Evolutionary conservation across 1,140 invertebrate genomes (phyloP).

Genomic region (Stegodyphus mimosarum): DNA sequence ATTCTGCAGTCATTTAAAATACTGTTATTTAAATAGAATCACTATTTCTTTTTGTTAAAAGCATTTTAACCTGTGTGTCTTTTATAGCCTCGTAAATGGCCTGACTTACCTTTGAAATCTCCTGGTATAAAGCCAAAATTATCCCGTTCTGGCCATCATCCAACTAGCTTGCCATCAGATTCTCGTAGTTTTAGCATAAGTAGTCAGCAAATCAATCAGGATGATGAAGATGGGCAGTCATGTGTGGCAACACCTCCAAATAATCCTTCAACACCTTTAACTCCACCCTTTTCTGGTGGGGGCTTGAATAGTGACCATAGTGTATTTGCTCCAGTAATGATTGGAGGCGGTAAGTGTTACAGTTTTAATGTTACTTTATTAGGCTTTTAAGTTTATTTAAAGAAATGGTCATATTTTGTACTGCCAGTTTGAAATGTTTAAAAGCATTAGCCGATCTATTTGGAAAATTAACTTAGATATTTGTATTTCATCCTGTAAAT

Average conservation of each 20-base stretch:
- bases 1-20: too few species aligned
- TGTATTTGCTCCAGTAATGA: slow-evolving; percentile 71
- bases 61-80: slow-evolving; percentile 40
- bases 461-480: too few species aligned
- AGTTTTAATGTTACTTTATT: too few species aligned
- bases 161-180: slow-evolving; percentile 65
- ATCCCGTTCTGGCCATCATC: slow-evolving; percentile 67
- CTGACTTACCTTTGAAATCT: slow-evolving; percentile 86
- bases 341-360: slow-evolving; percentile 64
- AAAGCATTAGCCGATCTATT: too few species aligned
- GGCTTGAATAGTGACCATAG: slow-evolving; percentile 66
- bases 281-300: slow-evolving; percentile 62
- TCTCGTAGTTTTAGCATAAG: slow-evolving; percentile 52
- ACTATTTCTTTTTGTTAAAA: too few species aligned
- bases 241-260: slow-evolving; percentile 61
- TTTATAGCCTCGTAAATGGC: slow-evolving; percentile 83
- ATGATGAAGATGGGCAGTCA: slow-evolving; percentile 62
- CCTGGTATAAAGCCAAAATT: slow-evolving; percentile 85
- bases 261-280: slow-evolving; percentile 67
- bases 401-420: too few species aligned
- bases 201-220: slow-evolving; percentile 54
- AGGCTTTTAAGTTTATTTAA: too few species aligned
- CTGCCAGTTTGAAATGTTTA: too few species aligned
- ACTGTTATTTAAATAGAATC: too few species aligned
- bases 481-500: too few species aligned